Conservation (phyloP, 64 coral and sea anemone species). For the Dendrophyllia cribrosa region DNA sequence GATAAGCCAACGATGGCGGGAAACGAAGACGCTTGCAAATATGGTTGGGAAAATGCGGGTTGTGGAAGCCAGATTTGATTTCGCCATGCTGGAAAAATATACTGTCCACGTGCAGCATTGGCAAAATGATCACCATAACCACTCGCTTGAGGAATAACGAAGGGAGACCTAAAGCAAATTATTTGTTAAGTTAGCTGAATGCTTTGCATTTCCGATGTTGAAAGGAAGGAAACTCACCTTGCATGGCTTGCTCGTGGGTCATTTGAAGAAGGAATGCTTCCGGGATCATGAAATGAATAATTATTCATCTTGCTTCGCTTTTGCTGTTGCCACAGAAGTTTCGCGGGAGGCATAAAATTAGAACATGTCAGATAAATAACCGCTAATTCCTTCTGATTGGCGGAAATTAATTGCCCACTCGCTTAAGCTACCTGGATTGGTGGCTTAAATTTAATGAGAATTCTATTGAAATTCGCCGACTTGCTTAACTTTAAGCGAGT, state of each 20-base stretch:
- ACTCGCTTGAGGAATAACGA: neutral
- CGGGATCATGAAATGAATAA: too few relatives aligned
- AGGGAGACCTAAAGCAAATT: neutral
- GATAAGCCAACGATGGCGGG: too few relatives aligned
- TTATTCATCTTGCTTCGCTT: too few relatives aligned
- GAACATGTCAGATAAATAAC: too few relatives aligned
- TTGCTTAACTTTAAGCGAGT: too few relatives aligned
- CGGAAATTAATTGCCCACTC: too few relatives aligned
- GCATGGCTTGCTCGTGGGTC: neutral
- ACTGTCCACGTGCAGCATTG: neutral
- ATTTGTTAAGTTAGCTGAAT: constrained; percentile 5
- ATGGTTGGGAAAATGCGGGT: neutral
- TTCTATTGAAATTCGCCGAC: too few relatives aligned
- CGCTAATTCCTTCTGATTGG: too few relatives aligned
- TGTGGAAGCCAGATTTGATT: neutral
- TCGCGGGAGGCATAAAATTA: too few relatives aligned
- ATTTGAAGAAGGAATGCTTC: neutral
- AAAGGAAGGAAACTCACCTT: constrained; percentile 10
- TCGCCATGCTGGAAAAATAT: neutral
- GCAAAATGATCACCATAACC: neutral
- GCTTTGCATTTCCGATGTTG: neutral
- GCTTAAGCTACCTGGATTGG: too few relatives aligned
- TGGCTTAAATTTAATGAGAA: too few relatives aligned
- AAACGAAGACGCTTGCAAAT: neutral
- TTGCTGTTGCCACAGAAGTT: neutral